Percentiles rank a stretch among this genome's conserved stretches.
Evolutionary conservation across 2,888 invertebrate species (phyloP).

Genomic region (Dilophus febrilis): DNA sequence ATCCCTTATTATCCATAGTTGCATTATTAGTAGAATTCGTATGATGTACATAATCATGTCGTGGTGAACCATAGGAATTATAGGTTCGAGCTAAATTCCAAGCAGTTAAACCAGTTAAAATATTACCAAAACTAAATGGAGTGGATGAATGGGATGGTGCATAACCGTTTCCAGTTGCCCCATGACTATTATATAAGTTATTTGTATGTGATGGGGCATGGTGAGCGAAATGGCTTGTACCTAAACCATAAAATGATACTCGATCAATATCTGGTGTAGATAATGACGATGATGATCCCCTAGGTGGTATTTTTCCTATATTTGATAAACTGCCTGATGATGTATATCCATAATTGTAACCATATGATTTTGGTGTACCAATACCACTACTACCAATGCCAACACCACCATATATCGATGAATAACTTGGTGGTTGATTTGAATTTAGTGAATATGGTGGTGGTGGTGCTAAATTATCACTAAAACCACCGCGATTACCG

Average conservation of each 20-base stretch:
- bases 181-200: not conserved
- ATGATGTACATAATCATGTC: not conserved
- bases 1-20: too few relatives aligned
- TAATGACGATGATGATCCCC: not conserved
- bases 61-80: not conserved
- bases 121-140: not conserved
- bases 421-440: not conserved
- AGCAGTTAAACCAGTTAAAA: conserved; percentile 1
- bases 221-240: not conserved
- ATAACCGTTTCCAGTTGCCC: not conserved
- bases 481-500: not conserved
- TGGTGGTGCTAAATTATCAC: not conserved
- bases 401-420: not conserved
- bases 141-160: not conserved
- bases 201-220: not conserved
- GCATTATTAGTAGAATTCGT: too few relatives aligned
- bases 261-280: not conserved
- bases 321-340: not conserved
- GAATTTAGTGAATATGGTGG: not conserved
- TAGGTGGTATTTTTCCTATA: not conserved
- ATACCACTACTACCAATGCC: not conserved
- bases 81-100: not conserved
- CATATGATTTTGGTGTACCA: not conserved
- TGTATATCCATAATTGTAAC: not conserved
- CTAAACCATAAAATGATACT: not conserved